These are phyloP conservation scores for Colossoma macropomum DNA, from an alignment of 2,113 vertebrate species.

Conservation along the genomic window DNA sequence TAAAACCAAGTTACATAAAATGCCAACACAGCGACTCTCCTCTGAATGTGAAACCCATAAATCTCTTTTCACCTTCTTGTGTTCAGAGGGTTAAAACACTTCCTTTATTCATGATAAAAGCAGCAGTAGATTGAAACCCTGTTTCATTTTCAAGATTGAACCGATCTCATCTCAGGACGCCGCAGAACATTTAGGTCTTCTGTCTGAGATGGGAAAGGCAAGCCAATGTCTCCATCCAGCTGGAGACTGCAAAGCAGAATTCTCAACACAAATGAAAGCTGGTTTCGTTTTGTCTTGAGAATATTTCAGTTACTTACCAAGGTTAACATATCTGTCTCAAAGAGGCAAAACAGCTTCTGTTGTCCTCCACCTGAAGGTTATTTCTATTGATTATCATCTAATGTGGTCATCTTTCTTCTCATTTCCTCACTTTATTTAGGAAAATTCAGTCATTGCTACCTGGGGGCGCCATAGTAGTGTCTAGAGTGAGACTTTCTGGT, in stretches of 20 bases:
- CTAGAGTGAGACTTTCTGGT: no score
- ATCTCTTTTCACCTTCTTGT: conserved; percentile 1
- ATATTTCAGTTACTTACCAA: neutral
- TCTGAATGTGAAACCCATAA: conserved; percentile 1
- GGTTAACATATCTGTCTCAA: neutral
- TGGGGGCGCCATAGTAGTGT: no score
- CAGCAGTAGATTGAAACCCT: neutral
- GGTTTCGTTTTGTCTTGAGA: neutral
- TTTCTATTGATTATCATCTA: no score
- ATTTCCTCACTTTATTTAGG: no score
- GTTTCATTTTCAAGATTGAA: neutral
- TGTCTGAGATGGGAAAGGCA: neutral
- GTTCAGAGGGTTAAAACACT: neutral
- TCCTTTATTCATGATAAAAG: neutral
- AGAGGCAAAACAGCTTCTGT: no score
- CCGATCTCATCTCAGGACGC: neutral
- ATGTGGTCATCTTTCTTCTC: no score
- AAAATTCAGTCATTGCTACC: no score
- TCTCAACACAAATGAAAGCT: neutral
- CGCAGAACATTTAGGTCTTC: neutral
- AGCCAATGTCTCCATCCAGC: neutral
- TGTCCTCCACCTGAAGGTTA: no score
- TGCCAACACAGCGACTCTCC: neutral
- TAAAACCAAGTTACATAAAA: neutral
- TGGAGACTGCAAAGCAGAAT: neutral